These are phyloP conservation scores for Sinocyclocheilus grahami DNA, from an alignment of 2,113 vertebrate species.

Conservation along the genomic window DNA sequence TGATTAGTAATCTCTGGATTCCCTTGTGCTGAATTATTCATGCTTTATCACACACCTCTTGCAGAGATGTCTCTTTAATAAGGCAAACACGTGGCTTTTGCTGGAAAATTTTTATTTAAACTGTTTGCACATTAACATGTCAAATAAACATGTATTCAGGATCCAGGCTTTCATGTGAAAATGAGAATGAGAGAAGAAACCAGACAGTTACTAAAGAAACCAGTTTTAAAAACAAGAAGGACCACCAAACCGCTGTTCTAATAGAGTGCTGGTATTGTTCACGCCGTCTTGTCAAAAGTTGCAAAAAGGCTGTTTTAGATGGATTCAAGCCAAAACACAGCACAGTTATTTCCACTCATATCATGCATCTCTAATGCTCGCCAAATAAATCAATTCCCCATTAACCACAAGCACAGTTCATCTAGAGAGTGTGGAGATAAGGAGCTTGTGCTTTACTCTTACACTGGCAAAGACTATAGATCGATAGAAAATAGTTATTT, in stretches of 20 bases:
- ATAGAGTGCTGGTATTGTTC: constrained; percentile 65
- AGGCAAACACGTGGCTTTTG: not conserved
- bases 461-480: not conserved
- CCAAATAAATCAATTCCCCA: constrained; percentile 29
- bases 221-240: constrained; percentile 65
- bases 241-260: constrained; percentile 68
- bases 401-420: constrained; percentile 23
- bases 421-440: constrained; percentile 3
- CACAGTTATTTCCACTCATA: constrained; percentile 50
- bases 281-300: constrained; percentile 65
- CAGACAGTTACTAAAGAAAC: constrained; percentile 55
- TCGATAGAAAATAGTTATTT: not conserved
- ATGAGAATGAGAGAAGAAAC: constrained; percentile 22
- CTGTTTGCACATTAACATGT: constrained; percentile 33
- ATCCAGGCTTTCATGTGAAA: constrained; percentile 40
- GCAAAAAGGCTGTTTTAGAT: constrained; percentile 65
- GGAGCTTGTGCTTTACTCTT: not conserved
- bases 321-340: constrained; percentile 64
- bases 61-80: constrained; percentile 9
- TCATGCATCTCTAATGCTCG: constrained; percentile 26
- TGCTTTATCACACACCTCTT: not conserved
- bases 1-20: constrained; percentile 21
- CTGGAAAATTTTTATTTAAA: constrained; percentile 11
- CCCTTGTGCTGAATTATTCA: constrained; percentile 19
- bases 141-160: constrained; percentile 42